These are phyloP conservation scores for Saguinus midas DNA, from an alignment of 2,113 vertebrate species.

Conservation along the genomic window DNA sequence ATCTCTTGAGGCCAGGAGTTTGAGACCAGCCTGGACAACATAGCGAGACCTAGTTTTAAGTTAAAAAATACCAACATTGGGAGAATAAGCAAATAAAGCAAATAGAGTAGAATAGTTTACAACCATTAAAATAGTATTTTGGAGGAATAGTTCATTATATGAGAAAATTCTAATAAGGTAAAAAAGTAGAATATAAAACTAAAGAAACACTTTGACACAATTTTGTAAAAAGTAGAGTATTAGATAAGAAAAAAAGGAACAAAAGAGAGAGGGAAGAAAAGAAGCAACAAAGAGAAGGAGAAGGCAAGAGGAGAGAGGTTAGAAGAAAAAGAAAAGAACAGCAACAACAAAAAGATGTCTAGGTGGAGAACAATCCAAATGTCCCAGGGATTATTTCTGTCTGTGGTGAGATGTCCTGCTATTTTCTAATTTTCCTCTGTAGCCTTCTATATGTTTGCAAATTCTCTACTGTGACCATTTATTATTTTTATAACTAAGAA, in stretches of 20 bases:
- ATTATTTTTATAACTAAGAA: slow-evolving; percentile 48
- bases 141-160: background rate
- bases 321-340: background rate
- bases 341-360: background rate
- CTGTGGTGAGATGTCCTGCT: background rate
- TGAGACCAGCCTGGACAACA: too few relatives aligned
- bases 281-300: background rate
- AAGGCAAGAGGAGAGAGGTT: background rate
- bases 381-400: background rate
- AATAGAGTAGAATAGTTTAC: background rate
- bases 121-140: background rate
- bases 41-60: too few relatives aligned
- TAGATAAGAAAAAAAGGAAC: background rate
- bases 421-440: background rate
- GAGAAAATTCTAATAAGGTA: background rate
- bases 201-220: background rate
- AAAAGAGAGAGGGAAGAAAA: background rate
- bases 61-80: background rate
- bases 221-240: background rate
- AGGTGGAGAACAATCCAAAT: background rate
- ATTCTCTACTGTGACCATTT: slow-evolving; percentile 16
- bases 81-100: background rate
- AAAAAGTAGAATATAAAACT: slow-evolving; percentile 6
- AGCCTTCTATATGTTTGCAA: background rate
- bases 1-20: too few relatives aligned